A percentile compares a stretch with the other conserved stretches of the same genome.
These are phyloP conservation scores for Chalcosyrphus nemorum DNA, from an alignment of 2,888 invertebrate genomes.

Conservation along the genomic window DNA sequence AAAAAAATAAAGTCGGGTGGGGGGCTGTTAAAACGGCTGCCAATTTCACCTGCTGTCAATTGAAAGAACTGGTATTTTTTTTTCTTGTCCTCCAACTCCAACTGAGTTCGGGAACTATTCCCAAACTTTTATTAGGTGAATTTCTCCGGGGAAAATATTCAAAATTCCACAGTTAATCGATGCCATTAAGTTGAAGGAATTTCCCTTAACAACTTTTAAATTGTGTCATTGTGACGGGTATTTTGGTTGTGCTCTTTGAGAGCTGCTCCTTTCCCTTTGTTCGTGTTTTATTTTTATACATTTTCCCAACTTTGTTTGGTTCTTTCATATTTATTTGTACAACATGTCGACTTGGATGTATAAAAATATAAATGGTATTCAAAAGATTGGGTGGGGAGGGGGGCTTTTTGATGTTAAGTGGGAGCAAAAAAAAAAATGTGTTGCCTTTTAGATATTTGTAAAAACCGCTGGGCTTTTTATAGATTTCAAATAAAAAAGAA, in stretches of 20 bases:
- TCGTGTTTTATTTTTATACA: conserved; percentile 16
- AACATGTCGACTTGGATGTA: neutral
- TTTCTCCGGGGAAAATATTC: conserved; percentile 23
- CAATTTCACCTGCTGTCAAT: conserved; percentile 65
- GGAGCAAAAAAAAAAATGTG: neutral
- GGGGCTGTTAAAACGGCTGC: conserved; percentile 3
- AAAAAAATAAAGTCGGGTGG: neutral
- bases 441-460: too few species aligned
- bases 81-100: conserved; percentile 5
- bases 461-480: too few species aligned
- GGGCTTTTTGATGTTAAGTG: neutral
- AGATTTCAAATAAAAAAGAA: too few species aligned
- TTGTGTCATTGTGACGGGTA: conserved; percentile 38
- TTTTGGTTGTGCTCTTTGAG: neutral
- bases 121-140: conserved; percentile 46
- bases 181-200: conserved; percentile 50
- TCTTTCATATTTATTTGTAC: neutral
- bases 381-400: neutral
- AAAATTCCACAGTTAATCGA: conserved; percentile 64
- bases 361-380: neutral
- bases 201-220: conserved; percentile 57
- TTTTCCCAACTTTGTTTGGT: conserved; percentile 1
- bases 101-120: conserved; percentile 39
- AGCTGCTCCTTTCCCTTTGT: conserved; percentile 7
- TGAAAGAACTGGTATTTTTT: conserved; percentile 39